Conservation (phyloP, 2,113 vertebrate species). For the Poecile atricapillus region DNA sequence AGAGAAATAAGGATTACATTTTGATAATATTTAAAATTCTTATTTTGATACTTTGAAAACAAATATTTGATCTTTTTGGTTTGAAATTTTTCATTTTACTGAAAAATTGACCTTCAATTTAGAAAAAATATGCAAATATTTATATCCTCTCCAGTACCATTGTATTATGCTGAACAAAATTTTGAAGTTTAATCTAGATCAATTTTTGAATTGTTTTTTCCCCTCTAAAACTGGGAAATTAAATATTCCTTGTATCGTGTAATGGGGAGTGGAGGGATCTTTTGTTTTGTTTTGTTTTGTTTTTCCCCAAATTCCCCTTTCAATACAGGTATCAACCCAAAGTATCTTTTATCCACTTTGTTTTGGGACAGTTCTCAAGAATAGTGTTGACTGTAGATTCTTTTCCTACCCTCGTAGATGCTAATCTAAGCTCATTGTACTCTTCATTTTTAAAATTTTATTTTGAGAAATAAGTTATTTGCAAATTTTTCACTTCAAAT, state of each 20-base stretch:
- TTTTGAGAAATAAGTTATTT: neutral
- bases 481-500: neutral
- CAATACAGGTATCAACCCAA: neutral
- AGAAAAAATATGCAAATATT: neutral
- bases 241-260: neutral
- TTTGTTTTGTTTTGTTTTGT: neutral
- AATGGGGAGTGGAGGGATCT: rapidly evolving
- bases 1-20: neutral
- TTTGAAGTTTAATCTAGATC: neutral
- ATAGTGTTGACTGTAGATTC: neutral
- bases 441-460: neutral
- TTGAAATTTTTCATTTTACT: neutral
- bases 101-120: neutral
- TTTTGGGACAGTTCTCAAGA: neutral
- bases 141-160: neutral
- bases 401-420: neutral
- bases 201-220: neutral
- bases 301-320: neutral
- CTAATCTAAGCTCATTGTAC: neutral
- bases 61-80: neutral
- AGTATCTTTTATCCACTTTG: neutral
- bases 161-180: neutral
- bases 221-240: neutral
- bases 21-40: neutral
- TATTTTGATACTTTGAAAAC: neutral